Percentiles rank a stretch among this genome's conserved stretches.
phyloP scores from a whole-genome alignment of 2,888 invertebrate genomes.

The Pandemis cinnamomeana region DNA sequence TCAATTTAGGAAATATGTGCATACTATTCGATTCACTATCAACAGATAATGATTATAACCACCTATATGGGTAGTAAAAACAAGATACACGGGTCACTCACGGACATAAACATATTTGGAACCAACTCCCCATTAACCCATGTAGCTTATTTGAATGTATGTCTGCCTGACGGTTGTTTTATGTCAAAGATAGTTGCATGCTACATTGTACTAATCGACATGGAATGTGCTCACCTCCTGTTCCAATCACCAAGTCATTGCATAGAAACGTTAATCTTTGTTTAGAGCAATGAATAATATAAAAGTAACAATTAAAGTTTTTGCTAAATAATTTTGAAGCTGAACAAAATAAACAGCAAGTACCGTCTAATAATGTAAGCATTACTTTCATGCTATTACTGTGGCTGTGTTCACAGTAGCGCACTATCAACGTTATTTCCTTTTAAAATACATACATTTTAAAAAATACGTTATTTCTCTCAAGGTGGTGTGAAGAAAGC shows the following conservation, averaged over 20 bases:
- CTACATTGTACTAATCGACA: background rate
- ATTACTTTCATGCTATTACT: conserved; percentile 63
- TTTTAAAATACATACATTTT: no score
- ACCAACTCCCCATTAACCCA: no score
- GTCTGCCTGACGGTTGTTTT: no score
- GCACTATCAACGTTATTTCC: no score
- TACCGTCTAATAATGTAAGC: conserved; percentile 37
- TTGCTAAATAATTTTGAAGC: conserved; percentile 19
- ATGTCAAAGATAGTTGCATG: background rate
- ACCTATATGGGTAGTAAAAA: no score
- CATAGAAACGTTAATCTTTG: conserved; percentile 54
- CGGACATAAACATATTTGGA: no score
- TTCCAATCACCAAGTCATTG: conserved; percentile 59
- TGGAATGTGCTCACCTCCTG: conserved; percentile 69
- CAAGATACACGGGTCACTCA: no score
- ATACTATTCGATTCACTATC: background rate
- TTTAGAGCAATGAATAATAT: conserved; percentile 65
- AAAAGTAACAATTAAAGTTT: conserved; percentile 47
- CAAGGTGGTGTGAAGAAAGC: no score
- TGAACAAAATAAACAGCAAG: conserved; percentile 25
- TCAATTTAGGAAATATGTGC: background rate
- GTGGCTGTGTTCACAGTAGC: conserved; percentile 40
- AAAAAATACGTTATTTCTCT: no score
- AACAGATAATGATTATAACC: no score
- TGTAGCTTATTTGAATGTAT: no score